phyloP scores from a whole-genome alignment of 2,797 vertebrate genomes.

The Enteromius trimaculatus region DNA sequence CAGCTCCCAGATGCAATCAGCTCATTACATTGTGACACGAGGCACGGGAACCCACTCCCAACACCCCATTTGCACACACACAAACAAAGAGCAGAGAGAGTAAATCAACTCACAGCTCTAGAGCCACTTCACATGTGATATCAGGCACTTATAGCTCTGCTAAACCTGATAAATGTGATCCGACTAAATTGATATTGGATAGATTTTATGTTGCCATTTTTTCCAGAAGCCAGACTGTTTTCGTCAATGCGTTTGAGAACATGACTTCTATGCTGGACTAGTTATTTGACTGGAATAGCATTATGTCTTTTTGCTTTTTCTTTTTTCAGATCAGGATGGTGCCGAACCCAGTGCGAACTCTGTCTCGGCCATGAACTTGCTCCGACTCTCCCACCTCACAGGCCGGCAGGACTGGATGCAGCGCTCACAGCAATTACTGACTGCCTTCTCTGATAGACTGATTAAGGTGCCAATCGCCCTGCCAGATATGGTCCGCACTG shows the following conservation, averaged over 20 bases:
- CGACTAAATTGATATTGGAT: slow-evolving; percentile 45
- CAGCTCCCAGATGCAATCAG: slow-evolving; percentile 27
- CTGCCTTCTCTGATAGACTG: slow-evolving; percentile 87
- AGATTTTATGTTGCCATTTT: slow-evolving; percentile 34
- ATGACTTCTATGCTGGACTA: background rate
- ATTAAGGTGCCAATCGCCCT: slow-evolving; percentile 83
- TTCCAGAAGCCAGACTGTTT: slow-evolving; percentile 11
- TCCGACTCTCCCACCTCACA: slow-evolving; percentile 85
- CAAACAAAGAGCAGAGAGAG: slow-evolving; percentile 69
- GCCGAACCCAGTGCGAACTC: slow-evolving; percentile 93
- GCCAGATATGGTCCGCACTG: slow-evolving; percentile 87
- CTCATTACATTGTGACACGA: slow-evolving; percentile 59
- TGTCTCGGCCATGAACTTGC: slow-evolving; percentile 84
- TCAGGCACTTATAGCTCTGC: slow-evolving; percentile 49
- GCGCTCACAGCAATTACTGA: slow-evolving; percentile 80
- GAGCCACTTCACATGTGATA: slow-evolving; percentile 58
- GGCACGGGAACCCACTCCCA: slow-evolving; percentile 68
- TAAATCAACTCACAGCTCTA: slow-evolving; percentile 63
- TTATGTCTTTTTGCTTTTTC: background rate
- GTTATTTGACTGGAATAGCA: background rate
- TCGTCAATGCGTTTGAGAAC: slow-evolving; percentile 35
- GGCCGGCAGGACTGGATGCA: slow-evolving; percentile 83
- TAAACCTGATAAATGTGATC: slow-evolving; percentile 46
- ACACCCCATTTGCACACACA: slow-evolving; percentile 58
- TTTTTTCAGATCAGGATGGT: slow-evolving; percentile 87